A percentile compares a stretch with the other conserved stretches of the same genome.
phyloP scores from a whole-genome alignment of 2,113 vertebrate genomes.

The Phaethornis superciliosus region DNA sequence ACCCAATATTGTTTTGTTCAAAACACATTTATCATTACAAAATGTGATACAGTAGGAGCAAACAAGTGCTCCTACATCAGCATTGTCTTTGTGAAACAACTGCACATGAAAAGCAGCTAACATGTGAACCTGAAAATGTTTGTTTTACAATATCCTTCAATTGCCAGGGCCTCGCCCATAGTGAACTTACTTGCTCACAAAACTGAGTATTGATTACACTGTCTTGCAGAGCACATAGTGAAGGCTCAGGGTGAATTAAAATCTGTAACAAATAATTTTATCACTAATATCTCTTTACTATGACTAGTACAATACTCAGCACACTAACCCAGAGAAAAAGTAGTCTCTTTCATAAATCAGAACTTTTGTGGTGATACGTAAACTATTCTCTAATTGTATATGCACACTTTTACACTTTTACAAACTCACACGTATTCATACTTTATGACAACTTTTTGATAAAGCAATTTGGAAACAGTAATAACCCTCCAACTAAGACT shows the following conservation, averaged over 20 bases:
- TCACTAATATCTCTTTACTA: background rate
- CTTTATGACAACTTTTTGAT: background rate
- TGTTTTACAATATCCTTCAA: background rate
- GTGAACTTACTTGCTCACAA: background rate
- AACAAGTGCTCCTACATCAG: slow-evolving; percentile 11
- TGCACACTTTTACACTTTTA: background rate
- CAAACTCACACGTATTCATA: background rate
- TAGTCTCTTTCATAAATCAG: background rate
- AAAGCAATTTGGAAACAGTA: background rate
- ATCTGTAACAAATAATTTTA: background rate
- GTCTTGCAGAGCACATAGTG: background rate
- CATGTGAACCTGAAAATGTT: background rate
- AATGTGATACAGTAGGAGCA: slow-evolving; percentile 8
- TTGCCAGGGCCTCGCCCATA: background rate
- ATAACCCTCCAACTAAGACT: background rate
- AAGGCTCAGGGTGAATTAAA: background rate
- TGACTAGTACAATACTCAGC: background rate
- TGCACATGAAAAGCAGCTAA: background rate
- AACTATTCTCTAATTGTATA: background rate
- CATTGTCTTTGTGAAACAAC: background rate
- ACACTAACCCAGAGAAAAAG: background rate
- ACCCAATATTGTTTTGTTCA: slow-evolving; percentile 38
- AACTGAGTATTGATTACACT: accelerated
- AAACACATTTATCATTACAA: slow-evolving; percentile 59
- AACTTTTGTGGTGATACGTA: background rate